Conservation (phyloP, 2,888 invertebrate species). For the Cyaniris semiargus region DNA sequence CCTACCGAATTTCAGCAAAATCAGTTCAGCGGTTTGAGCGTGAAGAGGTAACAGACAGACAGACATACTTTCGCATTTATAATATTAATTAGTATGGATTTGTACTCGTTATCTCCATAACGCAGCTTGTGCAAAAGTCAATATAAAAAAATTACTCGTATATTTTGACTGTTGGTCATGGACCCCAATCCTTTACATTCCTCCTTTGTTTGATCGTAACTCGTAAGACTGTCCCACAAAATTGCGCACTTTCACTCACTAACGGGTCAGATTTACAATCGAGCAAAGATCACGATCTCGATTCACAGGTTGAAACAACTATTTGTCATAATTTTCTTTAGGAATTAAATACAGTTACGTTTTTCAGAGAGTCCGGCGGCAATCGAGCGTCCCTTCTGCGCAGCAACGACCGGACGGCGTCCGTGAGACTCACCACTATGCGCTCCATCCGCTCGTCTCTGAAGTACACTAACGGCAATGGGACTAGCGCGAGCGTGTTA, state of each 20-base stretch:
- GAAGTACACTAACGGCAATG: slow-evolving; percentile 69
- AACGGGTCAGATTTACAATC: not conserved
- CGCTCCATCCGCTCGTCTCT: slow-evolving; percentile 64
- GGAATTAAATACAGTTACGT: slow-evolving; percentile 27
- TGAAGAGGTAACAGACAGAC: too few relatives aligned
- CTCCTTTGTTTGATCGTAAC: too few relatives aligned
- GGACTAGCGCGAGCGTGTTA: slow-evolving; percentile 66
- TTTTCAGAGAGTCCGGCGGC: slow-evolving; percentile 68
- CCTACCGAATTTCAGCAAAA: too few relatives aligned
- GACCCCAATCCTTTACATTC: too few relatives aligned
- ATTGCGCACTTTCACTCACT: not conserved
- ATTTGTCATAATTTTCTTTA: not conserved
- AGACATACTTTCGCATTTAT: too few relatives aligned
- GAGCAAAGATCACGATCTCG: too few relatives aligned
- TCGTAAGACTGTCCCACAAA: not conserved
- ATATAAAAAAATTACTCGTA: too few relatives aligned
- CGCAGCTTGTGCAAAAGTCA: too few relatives aligned
- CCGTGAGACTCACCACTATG: slow-evolving; percentile 66
- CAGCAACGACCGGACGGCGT: slow-evolving; percentile 68
- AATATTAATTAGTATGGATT: too few relatives aligned
- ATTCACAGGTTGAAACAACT: not conserved
- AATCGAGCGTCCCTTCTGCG: slow-evolving; percentile 66
- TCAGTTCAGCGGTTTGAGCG: too few relatives aligned
- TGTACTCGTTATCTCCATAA: too few relatives aligned
- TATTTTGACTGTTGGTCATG: too few relatives aligned